Base-by-base conservation (phyloP, 2,797 vertebrate genomes). In the Silurus aristotelis region DNA sequence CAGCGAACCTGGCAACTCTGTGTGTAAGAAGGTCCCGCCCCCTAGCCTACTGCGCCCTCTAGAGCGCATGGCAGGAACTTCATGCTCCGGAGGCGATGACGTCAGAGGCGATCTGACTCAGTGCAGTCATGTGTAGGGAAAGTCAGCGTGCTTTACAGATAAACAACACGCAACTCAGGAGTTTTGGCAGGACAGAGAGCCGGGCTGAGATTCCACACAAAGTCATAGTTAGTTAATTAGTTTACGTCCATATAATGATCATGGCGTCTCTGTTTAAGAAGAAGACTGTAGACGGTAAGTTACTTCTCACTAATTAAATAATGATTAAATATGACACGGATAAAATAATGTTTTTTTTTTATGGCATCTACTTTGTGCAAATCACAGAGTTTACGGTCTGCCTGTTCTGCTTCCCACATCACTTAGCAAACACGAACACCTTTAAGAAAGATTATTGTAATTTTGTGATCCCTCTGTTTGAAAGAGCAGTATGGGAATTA, bases 221-320 rank as follows among this genome's bases (percentile, higher is more conserved):
- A 61, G 43, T 64, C 10, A 48, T 55, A 43, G 25, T 73, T 52
- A 52, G 48, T 81, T 85, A 84, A 27, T 58, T 80, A 77, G 52
- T 55, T 77, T 67, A 55, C 22, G 1, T 64, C 46, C 22, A 1
- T 27, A 13, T 2, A 55, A 22, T 56, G 87, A 87, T 87, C 91
- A 99, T 99, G 98, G 96, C 96, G 84, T 97, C 96, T 71, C 92
- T 98, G 84, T 98, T 99, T 92, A 99, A 98, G 96, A 99, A 97
- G 96, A 99, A 98, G 93, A 99, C 97, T 0, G 96, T 96, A 67
- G 98, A 99, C 12, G 98, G 98, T 99, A 93, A 98, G 97, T 96
- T 93, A 81, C 75, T 85, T 89, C 80, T 80, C 48, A 52, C 6
- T 52, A 1, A 10, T 52, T 52, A 52, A 52, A 52, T 52, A 52